Conservation (phyloP, 2,113 vertebrate genomes). For the Campylomormyrus tamandua region DNA sequence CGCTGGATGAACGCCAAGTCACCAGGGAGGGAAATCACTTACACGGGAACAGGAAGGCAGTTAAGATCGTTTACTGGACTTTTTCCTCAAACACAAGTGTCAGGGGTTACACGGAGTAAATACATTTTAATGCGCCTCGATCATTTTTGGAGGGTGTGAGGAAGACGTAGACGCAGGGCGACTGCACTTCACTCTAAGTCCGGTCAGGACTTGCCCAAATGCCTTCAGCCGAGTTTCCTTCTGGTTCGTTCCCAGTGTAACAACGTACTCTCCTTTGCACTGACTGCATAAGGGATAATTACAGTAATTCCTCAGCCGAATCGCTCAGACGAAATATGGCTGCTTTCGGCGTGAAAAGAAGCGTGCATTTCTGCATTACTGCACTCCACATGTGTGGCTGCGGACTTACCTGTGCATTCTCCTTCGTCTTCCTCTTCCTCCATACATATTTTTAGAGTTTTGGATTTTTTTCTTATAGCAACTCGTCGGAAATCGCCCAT, state of each 20-base stretch:
- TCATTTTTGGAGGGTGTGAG: not conserved
- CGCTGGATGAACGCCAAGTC: not conserved
- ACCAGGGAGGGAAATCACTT: not conserved
- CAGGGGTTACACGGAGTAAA: not conserved
- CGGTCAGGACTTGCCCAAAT: not conserved
- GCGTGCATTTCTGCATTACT: not conserved
- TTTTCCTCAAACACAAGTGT: not conserved
- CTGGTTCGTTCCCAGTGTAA: not conserved
- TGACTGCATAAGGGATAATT: not conserved
- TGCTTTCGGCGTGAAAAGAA: not conserved
- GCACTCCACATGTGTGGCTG: not conserved
- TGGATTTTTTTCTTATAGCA: conserved; percentile 48
- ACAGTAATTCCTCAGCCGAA: not conserved
- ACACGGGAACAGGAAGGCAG: not conserved
- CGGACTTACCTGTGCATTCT: conserved; percentile 27
- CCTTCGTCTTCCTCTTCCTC: conserved; percentile 14
- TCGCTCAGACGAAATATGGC: not conserved
- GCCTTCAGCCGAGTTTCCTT: not conserved
- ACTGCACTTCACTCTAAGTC: not conserved
- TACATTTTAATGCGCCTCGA: not conserved
- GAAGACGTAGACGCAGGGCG: not conserved
- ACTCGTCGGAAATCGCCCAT: conserved; percentile 52
- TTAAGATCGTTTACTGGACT: not conserved
- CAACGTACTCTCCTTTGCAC: not conserved
- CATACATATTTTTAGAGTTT: conserved; percentile 6